Conservation (phyloP, 1,140 invertebrate genomes). For the Drosophila ercepeae region DNA sequence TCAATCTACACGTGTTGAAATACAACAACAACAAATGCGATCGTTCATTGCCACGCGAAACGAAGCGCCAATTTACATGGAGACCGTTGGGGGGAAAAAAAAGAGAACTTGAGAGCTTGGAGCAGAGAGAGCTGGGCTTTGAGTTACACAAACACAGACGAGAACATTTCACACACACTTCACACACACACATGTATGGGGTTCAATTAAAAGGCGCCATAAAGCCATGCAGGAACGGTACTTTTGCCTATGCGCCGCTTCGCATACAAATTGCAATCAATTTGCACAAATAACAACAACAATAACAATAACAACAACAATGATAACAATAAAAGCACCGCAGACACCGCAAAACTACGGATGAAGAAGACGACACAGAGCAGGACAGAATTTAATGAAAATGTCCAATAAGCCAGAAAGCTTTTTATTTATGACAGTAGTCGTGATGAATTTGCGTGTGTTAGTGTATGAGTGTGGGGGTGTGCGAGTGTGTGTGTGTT, state of each 20-base stretch:
- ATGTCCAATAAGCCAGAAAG: conserved; percentile 44
- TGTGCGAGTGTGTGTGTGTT: not conserved
- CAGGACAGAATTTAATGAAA: conserved; percentile 37
- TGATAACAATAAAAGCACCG: conserved; percentile 18
- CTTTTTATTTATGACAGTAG: conserved; percentile 56
- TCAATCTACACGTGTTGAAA: conserved; percentile 49
- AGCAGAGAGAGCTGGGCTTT: conserved; percentile 9
- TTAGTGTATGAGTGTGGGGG: not conserved
- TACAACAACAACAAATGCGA: conserved; percentile 26
- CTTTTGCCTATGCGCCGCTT: conserved; percentile 32
- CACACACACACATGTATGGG: not conserved
- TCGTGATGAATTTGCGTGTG: conserved; percentile 20
- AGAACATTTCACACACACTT: too few species aligned
- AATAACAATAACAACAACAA: too few species aligned
- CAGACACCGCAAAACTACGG: conserved; percentile 30
- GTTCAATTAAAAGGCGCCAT: conserved; percentile 68
- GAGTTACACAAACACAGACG: conserved; percentile 2
- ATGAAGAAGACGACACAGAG: conserved; percentile 7
- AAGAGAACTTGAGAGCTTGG: conserved; percentile 1
- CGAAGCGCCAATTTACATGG: conserved; percentile 45
- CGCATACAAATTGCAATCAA: conserved; percentile 78
- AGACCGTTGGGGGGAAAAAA: conserved; percentile 1
- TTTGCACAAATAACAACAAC: conserved; percentile 41
- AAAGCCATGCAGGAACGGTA: conserved; percentile 56
- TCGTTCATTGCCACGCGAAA: conserved; percentile 67